phyloP scores from a whole-genome alignment of 2,888 invertebrate genomes.

The Nemurella pictetii region DNA sequence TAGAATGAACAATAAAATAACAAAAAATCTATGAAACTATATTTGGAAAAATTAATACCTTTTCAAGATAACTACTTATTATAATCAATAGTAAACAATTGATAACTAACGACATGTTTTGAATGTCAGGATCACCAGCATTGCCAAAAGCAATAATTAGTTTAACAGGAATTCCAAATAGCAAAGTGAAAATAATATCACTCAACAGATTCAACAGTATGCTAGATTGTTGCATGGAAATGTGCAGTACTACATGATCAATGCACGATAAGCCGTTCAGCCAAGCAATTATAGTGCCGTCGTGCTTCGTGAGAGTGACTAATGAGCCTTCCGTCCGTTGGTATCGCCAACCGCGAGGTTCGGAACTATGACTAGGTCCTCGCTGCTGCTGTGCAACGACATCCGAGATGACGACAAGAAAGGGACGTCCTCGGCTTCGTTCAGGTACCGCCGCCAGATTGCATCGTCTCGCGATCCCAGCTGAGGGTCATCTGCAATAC shows the following conservation, averaged over 20 bases:
- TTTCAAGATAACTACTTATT: no score
- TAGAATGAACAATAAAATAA: no score
- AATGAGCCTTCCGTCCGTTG: background rate
- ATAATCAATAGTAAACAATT: no score
- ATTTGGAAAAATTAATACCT: no score
- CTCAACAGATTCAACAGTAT: background rate
- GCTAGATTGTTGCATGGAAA: background rate
- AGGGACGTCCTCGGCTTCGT: background rate
- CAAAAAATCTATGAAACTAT: no score
- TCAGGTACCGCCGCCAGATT: background rate
- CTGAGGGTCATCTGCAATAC: background rate
- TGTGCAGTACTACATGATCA: background rate
- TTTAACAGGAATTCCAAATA: background rate
- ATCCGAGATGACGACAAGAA: background rate
- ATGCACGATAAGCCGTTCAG: background rate
- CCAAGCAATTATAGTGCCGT: background rate
- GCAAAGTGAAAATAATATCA: background rate
- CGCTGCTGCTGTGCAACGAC: slow-evolving; percentile 50
- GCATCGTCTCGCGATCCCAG: background rate
- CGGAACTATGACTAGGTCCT: slow-evolving; percentile 32
- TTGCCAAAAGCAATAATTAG: no score
- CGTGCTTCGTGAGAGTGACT: background rate
- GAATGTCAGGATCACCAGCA: no score
- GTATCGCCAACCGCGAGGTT: background rate
- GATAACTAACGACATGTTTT: no score